These are phyloP conservation scores for Parnassius glacialis DNA, from an alignment of 2,888 invertebrate genomes.

Conservation along the genomic window DNA sequence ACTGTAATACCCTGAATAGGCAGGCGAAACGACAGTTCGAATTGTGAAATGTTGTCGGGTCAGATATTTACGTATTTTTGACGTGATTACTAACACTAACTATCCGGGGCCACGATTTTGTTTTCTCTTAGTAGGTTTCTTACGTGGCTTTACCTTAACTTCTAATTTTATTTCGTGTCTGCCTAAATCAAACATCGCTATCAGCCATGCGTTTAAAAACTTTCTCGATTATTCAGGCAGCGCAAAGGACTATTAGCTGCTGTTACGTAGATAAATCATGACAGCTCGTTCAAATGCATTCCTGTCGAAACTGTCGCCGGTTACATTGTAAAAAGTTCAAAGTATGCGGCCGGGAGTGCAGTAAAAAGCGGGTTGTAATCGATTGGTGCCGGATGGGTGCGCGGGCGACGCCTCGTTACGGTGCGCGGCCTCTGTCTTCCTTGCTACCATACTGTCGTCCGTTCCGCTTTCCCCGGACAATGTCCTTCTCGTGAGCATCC, in stretches of 20 bases:
- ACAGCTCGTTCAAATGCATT: conserved; percentile 16
- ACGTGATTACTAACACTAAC: too few relatives aligned
- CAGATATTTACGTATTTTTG: too few relatives aligned
- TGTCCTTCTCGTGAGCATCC: background rate
- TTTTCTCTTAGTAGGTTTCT: too few relatives aligned
- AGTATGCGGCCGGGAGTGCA: conserved; percentile 56
- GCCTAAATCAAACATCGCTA: conserved; percentile 26
- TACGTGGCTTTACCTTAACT: too few relatives aligned
- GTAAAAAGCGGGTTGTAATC: conserved; percentile 61
- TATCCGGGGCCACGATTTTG: too few relatives aligned
- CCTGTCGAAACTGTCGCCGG: conserved; percentile 16
- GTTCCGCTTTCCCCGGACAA: conserved; percentile 19
- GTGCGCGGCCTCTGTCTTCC: conserved; percentile 33
- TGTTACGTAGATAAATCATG: conserved; percentile 1
- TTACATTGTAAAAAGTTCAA: conserved; percentile 40
- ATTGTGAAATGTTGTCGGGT: too few relatives aligned
- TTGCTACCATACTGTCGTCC: conserved; percentile 19
- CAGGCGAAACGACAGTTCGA: too few relatives aligned
- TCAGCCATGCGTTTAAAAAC: conserved; percentile 16
- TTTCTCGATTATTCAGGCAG: conserved; percentile 4
- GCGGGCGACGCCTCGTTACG: conserved; percentile 46
- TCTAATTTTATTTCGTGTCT: too few relatives aligned
- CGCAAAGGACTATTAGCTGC: conserved; percentile 11
- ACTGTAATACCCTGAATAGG: too few relatives aligned
- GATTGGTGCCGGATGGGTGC: conserved; percentile 64